Evolutionary conservation across 1,140 invertebrate genomes (phyloP).

Genomic region (Holcopasites calliopsidis): DNA sequence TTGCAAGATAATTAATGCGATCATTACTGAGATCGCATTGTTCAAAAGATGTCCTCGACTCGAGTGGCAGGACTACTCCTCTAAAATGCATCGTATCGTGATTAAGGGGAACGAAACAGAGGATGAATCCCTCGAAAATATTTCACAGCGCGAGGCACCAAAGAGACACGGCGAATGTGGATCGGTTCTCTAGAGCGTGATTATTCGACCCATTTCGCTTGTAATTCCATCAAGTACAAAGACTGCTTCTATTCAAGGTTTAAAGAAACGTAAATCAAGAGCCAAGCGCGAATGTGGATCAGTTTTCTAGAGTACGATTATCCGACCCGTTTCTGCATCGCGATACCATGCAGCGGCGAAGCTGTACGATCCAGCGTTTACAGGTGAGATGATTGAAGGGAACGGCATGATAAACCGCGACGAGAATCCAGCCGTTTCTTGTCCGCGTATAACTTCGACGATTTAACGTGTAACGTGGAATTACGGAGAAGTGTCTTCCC

Average conservation of each 20-base stretch:
- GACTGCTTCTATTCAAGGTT: constrained; percentile 20
- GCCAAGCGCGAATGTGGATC: constrained; percentile 15
- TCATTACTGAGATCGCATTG: too few species aligned
- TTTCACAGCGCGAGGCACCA: background rate
- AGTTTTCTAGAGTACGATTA: constrained; percentile 28
- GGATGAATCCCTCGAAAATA: background rate
- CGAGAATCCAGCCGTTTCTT: too few species aligned
- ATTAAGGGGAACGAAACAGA: background rate
- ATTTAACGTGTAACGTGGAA: too few species aligned
- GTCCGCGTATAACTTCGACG: too few species aligned
- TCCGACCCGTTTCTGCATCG: constrained; percentile 16
- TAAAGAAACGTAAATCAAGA: constrained; percentile 31
- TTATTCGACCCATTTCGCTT: constrained; percentile 28
- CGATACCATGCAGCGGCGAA: background rate
- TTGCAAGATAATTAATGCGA: too few species aligned
- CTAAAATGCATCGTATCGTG: too few species aligned
- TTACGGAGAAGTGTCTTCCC: too few species aligned
- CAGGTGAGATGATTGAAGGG: too few species aligned
- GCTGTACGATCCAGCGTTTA: background rate
- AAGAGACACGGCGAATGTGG: constrained; percentile 3
- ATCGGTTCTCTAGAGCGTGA: constrained; percentile 30
- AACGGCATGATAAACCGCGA: too few species aligned
- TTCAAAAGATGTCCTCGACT: too few species aligned
- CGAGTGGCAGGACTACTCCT: too few species aligned
- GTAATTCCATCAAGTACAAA: constrained; percentile 33